phyloP scores from a whole-genome alignment of 2,113 vertebrate species.

The Mastomys coucha region DNA sequence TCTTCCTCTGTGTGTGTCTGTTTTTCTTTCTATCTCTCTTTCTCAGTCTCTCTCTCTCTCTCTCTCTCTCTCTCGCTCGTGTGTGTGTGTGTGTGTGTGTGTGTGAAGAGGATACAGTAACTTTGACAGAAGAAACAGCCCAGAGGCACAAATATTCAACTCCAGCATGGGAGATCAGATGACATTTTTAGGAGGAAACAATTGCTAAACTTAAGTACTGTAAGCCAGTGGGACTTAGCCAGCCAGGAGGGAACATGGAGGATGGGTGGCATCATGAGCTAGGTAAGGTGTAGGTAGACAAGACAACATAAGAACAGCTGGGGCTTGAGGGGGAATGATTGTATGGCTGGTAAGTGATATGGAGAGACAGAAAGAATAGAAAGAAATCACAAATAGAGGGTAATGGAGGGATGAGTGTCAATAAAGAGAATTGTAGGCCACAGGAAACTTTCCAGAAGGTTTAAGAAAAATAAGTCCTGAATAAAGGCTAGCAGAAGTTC shows the following conservation, averaged over 20 bases:
- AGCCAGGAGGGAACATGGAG: too few relatives aligned
- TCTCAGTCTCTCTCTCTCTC: background rate
- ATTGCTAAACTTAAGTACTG: background rate
- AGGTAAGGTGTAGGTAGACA: background rate
- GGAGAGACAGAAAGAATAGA: background rate
- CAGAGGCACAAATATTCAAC: background rate
- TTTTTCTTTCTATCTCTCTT: rapidly evolving
- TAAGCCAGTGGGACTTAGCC: background rate
- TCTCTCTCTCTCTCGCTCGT: background rate
- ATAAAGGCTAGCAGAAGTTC: background rate
- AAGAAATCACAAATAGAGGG: background rate
- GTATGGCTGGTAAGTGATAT: background rate
- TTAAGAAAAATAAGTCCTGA: background rate
- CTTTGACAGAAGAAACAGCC: background rate
- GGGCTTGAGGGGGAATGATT: background rate
- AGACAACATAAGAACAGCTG: background rate
- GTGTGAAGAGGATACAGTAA: background rate
- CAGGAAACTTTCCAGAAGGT: background rate
- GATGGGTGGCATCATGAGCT: background rate
- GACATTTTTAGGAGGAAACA: background rate
- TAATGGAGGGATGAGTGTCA: background rate
- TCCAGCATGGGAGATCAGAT: background rate
- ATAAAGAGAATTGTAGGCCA: background rate
- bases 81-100: background rate
- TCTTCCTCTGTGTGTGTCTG: background rate